A percentile compares a stretch with the other conserved stretches of the same genome.
These are phyloP conservation scores for Manacus vitellinus DNA, from an alignment of 2,113 vertebrate species.

Conservation along the genomic window DNA sequence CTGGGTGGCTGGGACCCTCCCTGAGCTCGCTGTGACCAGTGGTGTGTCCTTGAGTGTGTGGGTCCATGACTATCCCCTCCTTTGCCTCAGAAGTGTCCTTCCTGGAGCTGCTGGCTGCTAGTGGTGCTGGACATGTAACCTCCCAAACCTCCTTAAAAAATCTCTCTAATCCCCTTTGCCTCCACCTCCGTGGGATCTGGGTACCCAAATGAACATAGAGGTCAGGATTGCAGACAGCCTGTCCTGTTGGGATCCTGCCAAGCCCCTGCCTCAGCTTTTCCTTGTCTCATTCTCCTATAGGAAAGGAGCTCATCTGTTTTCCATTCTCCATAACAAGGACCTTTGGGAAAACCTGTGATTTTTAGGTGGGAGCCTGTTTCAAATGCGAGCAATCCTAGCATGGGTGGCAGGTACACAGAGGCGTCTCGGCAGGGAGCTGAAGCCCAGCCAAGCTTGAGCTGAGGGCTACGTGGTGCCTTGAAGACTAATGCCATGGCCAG, in stretches of 20 bases:
- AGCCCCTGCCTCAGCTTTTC: neutral
- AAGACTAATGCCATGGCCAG: neutral
- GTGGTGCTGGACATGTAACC: neutral
- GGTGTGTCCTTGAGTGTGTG: neutral
- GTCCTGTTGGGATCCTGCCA: rapidly evolving
- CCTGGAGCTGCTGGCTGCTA: neutral
- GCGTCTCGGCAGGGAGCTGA: neutral
- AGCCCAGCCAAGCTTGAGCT: neutral
- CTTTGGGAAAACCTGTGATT: neutral
- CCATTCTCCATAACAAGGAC: neutral
- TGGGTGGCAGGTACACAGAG: neutral
- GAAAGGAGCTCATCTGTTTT: neutral
- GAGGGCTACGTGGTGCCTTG: neutral
- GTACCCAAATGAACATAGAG: neutral
- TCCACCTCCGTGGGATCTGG: neutral
- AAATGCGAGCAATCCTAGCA: neutral
- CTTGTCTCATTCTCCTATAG: neutral
- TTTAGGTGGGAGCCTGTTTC: neutral
- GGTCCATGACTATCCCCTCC: neutral
- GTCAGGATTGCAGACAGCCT: rapidly evolving
- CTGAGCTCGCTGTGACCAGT: neutral
- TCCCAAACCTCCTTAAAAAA: neutral
- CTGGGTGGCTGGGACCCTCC: neutral
- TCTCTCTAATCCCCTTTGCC: neutral
- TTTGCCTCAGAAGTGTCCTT: neutral